A percentile compares a stretch with the other conserved stretches of the same genome.
Evolutionary conservation across 2,113 vertebrate genomes (phyloP).

Genomic region (Nerophis lumbriciformis): DNA sequence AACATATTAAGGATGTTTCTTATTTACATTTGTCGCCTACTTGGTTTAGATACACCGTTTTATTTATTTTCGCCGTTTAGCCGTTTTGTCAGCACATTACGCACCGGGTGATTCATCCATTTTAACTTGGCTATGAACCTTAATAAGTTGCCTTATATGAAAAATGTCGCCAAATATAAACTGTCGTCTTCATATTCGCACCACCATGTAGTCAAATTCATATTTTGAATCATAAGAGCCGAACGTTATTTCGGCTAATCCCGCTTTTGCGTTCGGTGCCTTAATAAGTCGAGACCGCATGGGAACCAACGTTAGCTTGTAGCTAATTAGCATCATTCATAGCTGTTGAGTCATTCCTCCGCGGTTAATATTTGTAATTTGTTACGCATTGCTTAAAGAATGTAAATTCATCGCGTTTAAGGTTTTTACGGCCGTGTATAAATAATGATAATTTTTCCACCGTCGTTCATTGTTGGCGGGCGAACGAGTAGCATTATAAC

Average conservation of each 20-base stretch:
- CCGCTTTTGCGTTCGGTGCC: background rate
- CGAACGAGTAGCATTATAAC: background rate
- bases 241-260: background rate
- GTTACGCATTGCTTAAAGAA: accelerated
- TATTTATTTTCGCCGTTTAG: too few relatives aligned
- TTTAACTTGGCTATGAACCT: conserved; percentile 29
- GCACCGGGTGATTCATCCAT: conserved; percentile 40
- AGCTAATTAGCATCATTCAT: conserved; percentile 15
- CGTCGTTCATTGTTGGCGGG: too few relatives aligned
- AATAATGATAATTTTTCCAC: background rate
- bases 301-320: conserved; percentile 45
- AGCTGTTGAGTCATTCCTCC: conserved; percentile 11
- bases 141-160: background rate
- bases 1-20: accelerated
- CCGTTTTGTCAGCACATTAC: background rate
- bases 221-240: too few relatives aligned
- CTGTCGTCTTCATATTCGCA: background rate
- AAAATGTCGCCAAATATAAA: background rate
- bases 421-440: accelerated
- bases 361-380: accelerated
- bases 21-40: background rate
- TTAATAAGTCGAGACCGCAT: conserved; percentile 40
- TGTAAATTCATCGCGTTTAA: accelerated
- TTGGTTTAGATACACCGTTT: background rate
- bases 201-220: too few relatives aligned